Percentiles rank a stretch among this genome's conserved stretches.
Conservation (phyloP, 2,888 invertebrate species). For the Pollenia amentaria region DNA sequence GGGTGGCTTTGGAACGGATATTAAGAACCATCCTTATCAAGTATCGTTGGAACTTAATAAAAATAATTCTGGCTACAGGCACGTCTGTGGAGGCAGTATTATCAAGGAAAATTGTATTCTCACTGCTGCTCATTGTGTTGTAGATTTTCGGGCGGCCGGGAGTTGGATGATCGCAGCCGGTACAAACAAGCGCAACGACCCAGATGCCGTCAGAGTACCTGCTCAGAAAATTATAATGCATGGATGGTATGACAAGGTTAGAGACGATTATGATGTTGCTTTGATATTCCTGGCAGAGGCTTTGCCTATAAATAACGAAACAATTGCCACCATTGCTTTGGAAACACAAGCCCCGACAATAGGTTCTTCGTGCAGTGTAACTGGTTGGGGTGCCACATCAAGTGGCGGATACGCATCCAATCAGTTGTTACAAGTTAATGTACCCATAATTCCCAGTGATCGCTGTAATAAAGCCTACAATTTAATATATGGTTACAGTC, state of each 20-base stretch:
- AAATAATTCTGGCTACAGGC: conserved; percentile 24
- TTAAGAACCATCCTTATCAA: no score
- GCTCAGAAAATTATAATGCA: conserved; percentile 85
- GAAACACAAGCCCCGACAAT: conserved; percentile 68
- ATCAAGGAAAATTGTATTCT: conserved; percentile 61
- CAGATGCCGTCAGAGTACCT: conserved; percentile 85
- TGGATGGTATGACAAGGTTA: conserved; percentile 83
- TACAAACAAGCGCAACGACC: conserved; percentile 78
- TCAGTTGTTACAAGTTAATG: conserved; percentile 76
- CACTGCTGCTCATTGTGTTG: conserved; percentile 82
- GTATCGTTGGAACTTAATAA: no score
- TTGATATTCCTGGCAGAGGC: conserved; percentile 79
- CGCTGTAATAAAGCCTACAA: conserved; percentile 76
- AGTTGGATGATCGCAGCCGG: no score
- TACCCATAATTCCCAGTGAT: conserved; percentile 78
- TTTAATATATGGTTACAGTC: conserved; percentile 21
- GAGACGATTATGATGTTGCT: conserved; percentile 86
- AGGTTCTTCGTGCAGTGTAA: conserved; percentile 76
- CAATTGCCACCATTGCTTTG: conserved; percentile 76
- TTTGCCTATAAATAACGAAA: conserved; percentile 74
- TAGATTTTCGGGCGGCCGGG: no score
- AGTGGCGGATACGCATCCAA: conserved; percentile 75
- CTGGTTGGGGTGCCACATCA: conserved; percentile 79
- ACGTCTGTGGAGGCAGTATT: conserved; percentile 80
- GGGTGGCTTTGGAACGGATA: no score